Conservation (phyloP, 2,797 vertebrate species). For the Geranospiza caerulescens region DNA sequence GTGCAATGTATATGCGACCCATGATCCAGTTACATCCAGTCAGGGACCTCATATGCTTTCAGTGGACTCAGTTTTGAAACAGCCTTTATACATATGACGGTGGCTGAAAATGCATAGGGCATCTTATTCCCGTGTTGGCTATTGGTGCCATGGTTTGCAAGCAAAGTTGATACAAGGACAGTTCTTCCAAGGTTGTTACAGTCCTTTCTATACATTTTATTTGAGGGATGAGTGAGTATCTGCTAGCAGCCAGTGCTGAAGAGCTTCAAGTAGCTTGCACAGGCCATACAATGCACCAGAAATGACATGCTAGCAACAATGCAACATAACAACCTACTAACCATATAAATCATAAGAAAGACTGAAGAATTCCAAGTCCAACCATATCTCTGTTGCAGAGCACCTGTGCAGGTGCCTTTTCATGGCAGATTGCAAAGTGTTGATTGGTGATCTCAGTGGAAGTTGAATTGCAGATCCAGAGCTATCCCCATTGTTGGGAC, state of each 20-base stretch:
- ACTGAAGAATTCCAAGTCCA: too few species aligned
- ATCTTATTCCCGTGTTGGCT: background rate
- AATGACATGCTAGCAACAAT: background rate
- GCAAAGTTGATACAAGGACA: background rate
- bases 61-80: background rate
- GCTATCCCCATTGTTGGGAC: too few species aligned
- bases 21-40: too few species aligned
- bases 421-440: background rate
- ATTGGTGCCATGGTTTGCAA: background rate
- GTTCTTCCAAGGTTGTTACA: background rate
- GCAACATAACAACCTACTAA: background rate
- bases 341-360: background rate
- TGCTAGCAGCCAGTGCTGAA: background rate
- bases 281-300: too few species aligned
- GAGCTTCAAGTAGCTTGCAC: background rate
- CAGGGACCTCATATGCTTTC: background rate
- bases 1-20: background rate
- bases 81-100: fast-evolving
- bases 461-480: background rate
- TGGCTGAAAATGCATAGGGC: background rate
- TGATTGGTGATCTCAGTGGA: background rate
- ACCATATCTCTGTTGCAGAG: background rate
- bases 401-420: background rate
- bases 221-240: background rate
- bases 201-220: background rate